These are phyloP conservation scores for Tokudaia tokunoshimensis DNA, from an alignment of 2,797 vertebrate species.

Conservation along the genomic window DNA sequence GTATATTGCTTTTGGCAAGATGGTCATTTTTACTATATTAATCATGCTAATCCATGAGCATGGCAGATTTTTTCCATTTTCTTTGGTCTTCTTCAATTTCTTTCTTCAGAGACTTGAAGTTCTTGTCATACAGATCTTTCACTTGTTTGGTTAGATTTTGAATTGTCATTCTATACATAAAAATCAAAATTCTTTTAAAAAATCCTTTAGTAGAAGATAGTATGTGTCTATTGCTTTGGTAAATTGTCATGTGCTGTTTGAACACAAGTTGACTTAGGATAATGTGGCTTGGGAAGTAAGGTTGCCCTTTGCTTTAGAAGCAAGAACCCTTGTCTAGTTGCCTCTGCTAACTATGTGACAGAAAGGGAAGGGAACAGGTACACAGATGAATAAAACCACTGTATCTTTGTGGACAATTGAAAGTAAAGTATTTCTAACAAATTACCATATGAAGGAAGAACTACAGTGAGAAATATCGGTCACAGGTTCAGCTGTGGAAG, in stretches of 20 bases:
- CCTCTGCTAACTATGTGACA: neutral
- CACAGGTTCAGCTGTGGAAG: neutral
- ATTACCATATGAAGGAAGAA: neutral
- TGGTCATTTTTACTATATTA: too few species aligned
- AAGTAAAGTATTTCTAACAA: neutral
- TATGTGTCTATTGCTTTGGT: neutral
- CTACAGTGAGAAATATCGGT: neutral
- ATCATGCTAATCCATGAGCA: too few species aligned
- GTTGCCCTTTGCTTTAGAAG: neutral
- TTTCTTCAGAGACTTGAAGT: too few species aligned
- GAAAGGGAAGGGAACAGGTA: neutral
- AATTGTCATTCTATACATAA: neutral
- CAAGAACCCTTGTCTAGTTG: neutral
- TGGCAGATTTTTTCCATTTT: too few species aligned
- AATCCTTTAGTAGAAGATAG: neutral
- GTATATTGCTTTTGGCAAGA: too few species aligned
- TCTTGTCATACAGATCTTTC: too few species aligned
- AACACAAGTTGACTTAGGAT: neutral
- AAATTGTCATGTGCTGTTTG: neutral
- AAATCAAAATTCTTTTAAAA: conserved; percentile 25
- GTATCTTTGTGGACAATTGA: neutral
- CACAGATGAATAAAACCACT: neutral
- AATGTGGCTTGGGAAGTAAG: neutral
- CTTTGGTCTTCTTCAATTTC: too few species aligned
- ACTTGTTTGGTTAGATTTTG: neutral